Conservation (phyloP, 2,797 vertebrate species). For the Poeciliopsis presidionis region DNA sequence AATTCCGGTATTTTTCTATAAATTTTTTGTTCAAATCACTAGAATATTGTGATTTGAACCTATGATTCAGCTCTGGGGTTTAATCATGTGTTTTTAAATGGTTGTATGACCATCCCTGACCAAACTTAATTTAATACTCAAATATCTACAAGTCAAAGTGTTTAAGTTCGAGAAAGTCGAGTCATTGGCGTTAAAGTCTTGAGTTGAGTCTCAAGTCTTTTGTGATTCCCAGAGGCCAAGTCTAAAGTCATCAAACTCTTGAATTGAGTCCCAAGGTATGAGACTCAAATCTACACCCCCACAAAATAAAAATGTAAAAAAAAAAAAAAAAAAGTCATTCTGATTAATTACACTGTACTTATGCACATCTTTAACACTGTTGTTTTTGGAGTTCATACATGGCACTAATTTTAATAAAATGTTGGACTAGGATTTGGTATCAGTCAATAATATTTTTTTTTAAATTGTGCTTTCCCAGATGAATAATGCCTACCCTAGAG, state of each 20-base stretch:
- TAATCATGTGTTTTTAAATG: neutral
- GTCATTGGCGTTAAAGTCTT: neutral
- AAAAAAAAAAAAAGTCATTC: neutral
- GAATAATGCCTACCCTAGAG: neutral
- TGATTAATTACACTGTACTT: neutral
- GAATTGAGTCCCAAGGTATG: neutral
- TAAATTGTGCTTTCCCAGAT: neutral
- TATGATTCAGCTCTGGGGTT: neutral
- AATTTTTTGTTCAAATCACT: no score
- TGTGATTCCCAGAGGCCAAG: neutral
- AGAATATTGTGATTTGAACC: neutral
- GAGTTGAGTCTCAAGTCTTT: neutral
- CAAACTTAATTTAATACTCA: neutral
- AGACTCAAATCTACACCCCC: neutral
- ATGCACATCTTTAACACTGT: neutral
- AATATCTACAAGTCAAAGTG: neutral
- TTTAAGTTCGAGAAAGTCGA: neutral
- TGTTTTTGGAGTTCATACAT: neutral
- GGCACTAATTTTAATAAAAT: neutral
- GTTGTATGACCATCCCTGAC: neutral
- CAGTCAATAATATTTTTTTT: no score
- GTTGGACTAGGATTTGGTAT: neutral
- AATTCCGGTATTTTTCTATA: no score
- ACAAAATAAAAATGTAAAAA: neutral
- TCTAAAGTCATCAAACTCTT: neutral